Evolutionary conservation across 2,797 vertebrate species (phyloP), one percentile per base, ranked within the genome.

Genomic region (Silurus aristotelis): DNA sequence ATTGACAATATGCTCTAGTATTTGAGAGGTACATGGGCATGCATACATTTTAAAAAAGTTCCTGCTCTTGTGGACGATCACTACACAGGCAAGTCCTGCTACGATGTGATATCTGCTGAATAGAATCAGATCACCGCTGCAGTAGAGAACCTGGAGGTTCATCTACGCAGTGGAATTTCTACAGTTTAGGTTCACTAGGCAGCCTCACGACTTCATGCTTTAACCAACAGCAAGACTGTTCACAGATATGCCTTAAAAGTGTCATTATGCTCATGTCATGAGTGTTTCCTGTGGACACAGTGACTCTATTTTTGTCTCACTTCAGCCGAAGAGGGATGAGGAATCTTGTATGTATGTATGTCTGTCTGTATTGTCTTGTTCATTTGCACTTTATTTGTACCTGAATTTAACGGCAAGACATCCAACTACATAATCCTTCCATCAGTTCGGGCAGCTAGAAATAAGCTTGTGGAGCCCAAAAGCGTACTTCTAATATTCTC

Each of bases 201-300:
- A 82, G 72, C 81, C 64, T 83, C 80, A 82, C 76, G 86, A 83
- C 64, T 75, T 43, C 87, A 31, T 67, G 68, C 85, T 82, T 79
- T 66, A 86, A 80, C 86, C 71, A 82, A 84, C 78, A 86, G 88
- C 90, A 87, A 90, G 92, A 93, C 90, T 91, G 92, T 94, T 94
- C 94, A 95, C 93, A 93, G 90, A 91, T 91, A 92, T 94, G 94
- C 94, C 93, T 94, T 95, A 95, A 94, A 84, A 77, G 55, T 71
- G 88, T 89, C 91, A 89, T 66, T 68, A 48, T 84, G 82, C 83
- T 82, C 52, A 82, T 68, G 63, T 80, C 52, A 87, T 66, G 46
- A 72, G 43, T 68, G 66, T 75, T 25, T 48, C 84, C 56, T 77
- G 38, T 78, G 43, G 87, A 88, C 81, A 87, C 77, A 64, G 86